Base-by-base conservation (phyloP, 2,888 invertebrate genomes). In the Eristalis intricaria region DNA sequence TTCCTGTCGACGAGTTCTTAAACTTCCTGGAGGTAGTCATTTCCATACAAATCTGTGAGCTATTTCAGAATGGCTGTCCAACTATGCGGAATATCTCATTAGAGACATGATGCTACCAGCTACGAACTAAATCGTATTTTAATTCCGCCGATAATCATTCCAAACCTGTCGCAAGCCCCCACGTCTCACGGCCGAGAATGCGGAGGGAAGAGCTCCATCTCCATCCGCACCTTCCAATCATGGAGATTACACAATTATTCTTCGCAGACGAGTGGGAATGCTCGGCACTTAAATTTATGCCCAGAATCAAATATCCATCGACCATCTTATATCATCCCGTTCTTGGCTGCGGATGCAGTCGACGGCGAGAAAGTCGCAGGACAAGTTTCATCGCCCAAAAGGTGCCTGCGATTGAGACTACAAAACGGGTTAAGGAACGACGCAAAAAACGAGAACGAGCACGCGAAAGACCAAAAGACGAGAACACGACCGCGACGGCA, bases 261-360 rank as follows among this genome's bases (percentile, higher is more conserved):
- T 50, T 50, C 60, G 35, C 63, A 76, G 26, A 38, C 79, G 35
- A 61, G 35, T 11, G 26, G 60, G 58, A 69, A 71, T 78, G 56
- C 75, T 40, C n/a, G 61, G 78, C 73, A 74, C 58, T 79, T 71
- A 61, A 84, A 83, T 84, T 80, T 75, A 80, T 84, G 75, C 50
- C 61, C 43, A 80, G 85, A 85, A 77, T 76, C 71, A 64, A 73
- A 85, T 81, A 73, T 81, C 73, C 76, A 81, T 85, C 74, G 85
- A 73, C 68, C 38, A 74, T 60, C 81, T 77, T 77, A 77, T 73
- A 76, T 77, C 76, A 77, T 85, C 76, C 63, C 68, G 76, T 81
- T 81, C 81, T 81, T 64, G 23, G 65, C 38, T 60, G 26, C n/a
- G 64, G 63, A 74, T 65, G 74, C 50, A 63, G 15, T 50, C 61